These are phyloP conservation scores for Vanessa cardui DNA, from an alignment of 2,888 invertebrate genomes.

Conservation along the genomic window DNA sequence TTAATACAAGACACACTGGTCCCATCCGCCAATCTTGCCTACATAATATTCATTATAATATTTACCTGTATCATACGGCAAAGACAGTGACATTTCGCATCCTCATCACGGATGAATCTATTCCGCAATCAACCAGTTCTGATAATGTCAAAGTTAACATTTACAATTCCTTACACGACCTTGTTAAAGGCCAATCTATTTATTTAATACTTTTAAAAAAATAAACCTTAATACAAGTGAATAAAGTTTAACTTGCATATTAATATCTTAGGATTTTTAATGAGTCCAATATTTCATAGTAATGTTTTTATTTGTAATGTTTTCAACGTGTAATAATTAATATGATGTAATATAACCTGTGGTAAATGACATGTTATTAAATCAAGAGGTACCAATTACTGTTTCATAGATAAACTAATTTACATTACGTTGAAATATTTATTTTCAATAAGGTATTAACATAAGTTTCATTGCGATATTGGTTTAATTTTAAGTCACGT, in stretches of 20 bases:
- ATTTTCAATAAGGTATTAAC: no score
- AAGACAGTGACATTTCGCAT: constrained; percentile 18
- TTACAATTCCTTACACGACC: constrained; percentile 49
- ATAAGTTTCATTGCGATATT: no score
- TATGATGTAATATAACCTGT: no score
- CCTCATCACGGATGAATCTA: constrained; percentile 29
- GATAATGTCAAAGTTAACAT: constrained; percentile 69
- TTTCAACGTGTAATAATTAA: no score
- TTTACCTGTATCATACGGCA: neutral
- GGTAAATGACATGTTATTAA: no score
- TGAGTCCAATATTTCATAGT: constrained; percentile 6
- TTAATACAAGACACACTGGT: no score
- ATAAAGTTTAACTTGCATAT: constrained; percentile 1
- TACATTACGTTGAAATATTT: no score
- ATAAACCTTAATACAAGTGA: neutral
- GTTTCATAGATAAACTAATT: no score
- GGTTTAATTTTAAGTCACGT: no score
- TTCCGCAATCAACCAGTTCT: constrained; percentile 56
- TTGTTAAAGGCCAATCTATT: constrained; percentile 53
- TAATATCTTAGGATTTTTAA: neutral
- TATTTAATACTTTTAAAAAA: constrained; percentile 2
- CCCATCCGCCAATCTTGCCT: no score
- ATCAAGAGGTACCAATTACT: no score
- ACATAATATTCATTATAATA: no score
- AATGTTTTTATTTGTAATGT: neutral